Evolutionary conservation across 2,888 invertebrate genomes (phyloP).

Genomic region (Drosophila rubida): DNA sequence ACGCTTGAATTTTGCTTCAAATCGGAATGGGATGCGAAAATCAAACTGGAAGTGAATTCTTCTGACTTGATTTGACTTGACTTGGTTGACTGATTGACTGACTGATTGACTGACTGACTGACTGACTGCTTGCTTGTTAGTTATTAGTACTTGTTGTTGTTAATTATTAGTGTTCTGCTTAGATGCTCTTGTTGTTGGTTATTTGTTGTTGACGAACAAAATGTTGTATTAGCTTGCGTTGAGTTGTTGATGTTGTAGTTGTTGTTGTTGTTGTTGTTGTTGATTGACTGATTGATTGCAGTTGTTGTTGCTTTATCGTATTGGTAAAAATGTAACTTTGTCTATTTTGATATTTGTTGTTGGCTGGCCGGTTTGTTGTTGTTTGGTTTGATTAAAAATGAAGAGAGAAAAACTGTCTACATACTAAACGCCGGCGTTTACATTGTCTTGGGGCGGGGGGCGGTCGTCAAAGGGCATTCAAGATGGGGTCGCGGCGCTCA

Average conservation of each 20-base stretch:
- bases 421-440: conserved; percentile 74
- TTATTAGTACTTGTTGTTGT: conserved; percentile 17
- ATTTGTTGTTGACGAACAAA: conserved; percentile 72
- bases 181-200: conserved; percentile 52
- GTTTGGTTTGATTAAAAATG: conserved; percentile 66
- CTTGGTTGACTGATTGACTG: conserved; percentile 49
- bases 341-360: conserved; percentile 79
- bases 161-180: conserved; percentile 28
- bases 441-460: conserved; percentile 66
- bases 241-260: conserved; percentile 52
- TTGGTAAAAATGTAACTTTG: conserved; percentile 79
- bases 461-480: conserved; percentile 50
- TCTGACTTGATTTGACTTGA: conserved; percentile 44
- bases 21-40: conserved; percentile 72
- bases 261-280: conserved; percentile 41
- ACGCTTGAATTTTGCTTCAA: conserved; percentile 80
- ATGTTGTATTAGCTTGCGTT: conserved; percentile 59
- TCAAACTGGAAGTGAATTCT: conserved; percentile 51
- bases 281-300: conserved; percentile 44
- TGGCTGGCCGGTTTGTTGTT: conserved; percentile 75
- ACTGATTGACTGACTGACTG: conserved; percentile 55
- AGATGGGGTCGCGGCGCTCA: conserved; percentile 68
- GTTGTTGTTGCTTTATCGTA: conserved; percentile 57
- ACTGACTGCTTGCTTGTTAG: conserved; percentile 61
- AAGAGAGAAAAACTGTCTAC: conserved; percentile 75